Evolutionary conservation across 2,113 vertebrate species (phyloP).

Genomic region (Platysternon megacephalum): DNA sequence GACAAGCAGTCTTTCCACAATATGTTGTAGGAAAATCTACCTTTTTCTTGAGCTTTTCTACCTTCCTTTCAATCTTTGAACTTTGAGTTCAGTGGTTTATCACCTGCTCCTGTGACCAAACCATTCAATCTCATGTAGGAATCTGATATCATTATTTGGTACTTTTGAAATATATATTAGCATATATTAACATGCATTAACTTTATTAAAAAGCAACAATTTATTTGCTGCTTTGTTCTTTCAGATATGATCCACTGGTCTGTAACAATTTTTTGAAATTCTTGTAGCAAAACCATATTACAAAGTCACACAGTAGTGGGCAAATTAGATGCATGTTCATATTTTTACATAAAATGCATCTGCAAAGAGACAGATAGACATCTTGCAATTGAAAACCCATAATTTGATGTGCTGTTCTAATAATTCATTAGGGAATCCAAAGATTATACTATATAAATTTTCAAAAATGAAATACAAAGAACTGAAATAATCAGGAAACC

Average conservation of each 20-base stretch:
- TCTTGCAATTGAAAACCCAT: constrained; percentile 27
- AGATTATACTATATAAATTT: constrained; percentile 28
- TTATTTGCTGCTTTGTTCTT: constrained; percentile 51
- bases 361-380: constrained; percentile 32
- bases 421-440: constrained; percentile 28
- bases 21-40: neutral
- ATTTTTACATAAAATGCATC: constrained; percentile 72
- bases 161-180: constrained; percentile 36
- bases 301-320: constrained; percentile 47
- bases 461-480: constrained; percentile 11
- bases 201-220: constrained; percentile 57
- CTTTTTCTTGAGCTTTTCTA: neutral
- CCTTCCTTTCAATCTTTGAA: neutral
- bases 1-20: neutral
- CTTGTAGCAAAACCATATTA: constrained; percentile 26
- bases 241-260: constrained; percentile 50
- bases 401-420: constrained; percentile 54
- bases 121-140: neutral
- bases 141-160: neutral
- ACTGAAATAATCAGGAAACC: constrained; percentile 26
- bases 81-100: neutral
- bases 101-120: neutral
- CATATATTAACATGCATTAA: constrained; percentile 69
- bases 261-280: constrained; percentile 60
- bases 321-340: constrained; percentile 56